Evolutionary conservation across 2,888 invertebrate genomes (phyloP).

Genomic region (Dusona sp.): DNA sequence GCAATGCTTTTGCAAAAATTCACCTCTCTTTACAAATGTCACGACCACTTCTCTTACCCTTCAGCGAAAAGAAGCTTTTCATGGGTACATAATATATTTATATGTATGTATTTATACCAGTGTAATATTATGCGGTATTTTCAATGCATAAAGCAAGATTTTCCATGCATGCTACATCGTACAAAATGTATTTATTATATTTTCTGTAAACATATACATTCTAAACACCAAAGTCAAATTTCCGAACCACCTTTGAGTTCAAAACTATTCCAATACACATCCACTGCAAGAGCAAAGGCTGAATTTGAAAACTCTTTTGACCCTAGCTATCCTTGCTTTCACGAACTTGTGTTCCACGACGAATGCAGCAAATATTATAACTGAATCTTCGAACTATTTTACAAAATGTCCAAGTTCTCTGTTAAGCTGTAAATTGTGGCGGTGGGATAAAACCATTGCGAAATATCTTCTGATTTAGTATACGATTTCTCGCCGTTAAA

Average conservation of each 20-base stretch:
- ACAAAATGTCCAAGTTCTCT: neutral
- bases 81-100: slow-evolving; percentile 2
- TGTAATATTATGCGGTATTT: slow-evolving; percentile 21
- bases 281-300: neutral
- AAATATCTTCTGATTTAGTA: neutral
- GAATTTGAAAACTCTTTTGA: neutral
- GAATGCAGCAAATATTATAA: neutral
- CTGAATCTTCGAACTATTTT: neutral
- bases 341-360: neutral
- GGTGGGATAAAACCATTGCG: neutral
- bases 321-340: neutral
- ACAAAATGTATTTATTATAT: neutral
- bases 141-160: neutral
- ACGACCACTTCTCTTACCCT: slow-evolving; percentile 52
- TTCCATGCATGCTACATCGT: neutral
- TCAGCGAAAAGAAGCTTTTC: slow-evolving; percentile 48
- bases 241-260: neutral
- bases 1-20: slow-evolving; percentile 51
- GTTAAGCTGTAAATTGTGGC: neutral
- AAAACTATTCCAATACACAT: neutral
- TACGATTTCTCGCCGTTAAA: neutral
- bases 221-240: neutral
- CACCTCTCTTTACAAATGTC: slow-evolving; percentile 43
- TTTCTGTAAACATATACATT: neutral
- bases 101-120: slow-evolving; percentile 1